These are phyloP conservation scores for Loris lydekkerianus DNA, from an alignment of 2,797 vertebrate genomes.

Conservation along the genomic window DNA sequence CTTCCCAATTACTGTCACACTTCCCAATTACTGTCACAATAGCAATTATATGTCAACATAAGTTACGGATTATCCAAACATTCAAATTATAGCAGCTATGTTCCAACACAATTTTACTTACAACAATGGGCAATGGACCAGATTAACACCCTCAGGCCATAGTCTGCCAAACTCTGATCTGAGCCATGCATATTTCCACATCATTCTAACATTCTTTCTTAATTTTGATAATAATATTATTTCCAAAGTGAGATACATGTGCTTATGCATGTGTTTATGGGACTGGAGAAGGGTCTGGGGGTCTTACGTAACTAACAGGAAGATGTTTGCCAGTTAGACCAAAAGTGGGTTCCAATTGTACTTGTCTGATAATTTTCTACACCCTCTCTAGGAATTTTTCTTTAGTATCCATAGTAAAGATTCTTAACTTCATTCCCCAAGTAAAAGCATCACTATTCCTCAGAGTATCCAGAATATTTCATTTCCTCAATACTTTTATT, in stretches of 20 bases:
- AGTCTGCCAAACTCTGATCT: not conserved
- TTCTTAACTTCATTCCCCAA: not conserved
- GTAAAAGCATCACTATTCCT: not conserved
- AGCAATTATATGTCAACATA: not conserved
- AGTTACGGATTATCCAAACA: not conserved
- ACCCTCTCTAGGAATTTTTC: not conserved
- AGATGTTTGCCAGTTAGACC: not conserved
- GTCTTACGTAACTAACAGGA: not conserved
- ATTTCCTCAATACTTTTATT: not conserved
- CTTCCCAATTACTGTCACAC: not conserved
- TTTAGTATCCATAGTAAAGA: not conserved
- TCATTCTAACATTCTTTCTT: not conserved
- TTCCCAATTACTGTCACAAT: not conserved
- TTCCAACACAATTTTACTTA: constrained; percentile 12
- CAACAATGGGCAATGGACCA: not conserved
- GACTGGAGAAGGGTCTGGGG: not conserved
- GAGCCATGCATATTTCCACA: not conserved
- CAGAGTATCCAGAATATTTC: not conserved
- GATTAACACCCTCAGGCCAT: not conserved
- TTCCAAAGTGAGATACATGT: not conserved
- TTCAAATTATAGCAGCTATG: not conserved
- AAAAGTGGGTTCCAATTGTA: no score
- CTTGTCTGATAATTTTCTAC: not conserved
- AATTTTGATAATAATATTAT: not conserved
- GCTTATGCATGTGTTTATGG: not conserved